These are phyloP conservation scores for Chaetodon auriga DNA, from an alignment of 2,113 vertebrate genomes.

Conservation along the genomic window DNA sequence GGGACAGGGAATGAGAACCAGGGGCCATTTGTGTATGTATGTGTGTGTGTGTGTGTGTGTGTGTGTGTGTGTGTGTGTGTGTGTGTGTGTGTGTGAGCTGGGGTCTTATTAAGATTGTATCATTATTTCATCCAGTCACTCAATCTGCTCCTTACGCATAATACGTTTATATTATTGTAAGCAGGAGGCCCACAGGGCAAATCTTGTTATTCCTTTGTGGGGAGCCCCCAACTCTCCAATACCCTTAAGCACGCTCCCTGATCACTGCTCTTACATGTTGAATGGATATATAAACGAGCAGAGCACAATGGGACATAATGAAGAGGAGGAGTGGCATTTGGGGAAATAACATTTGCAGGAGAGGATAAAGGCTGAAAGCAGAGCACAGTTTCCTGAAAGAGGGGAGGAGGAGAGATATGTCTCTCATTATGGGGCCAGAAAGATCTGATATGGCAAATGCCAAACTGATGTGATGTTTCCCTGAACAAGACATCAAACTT, in stretches of 20 bases:
- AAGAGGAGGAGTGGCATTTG: slow-evolving; percentile 65
- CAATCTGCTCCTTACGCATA: slow-evolving; percentile 67
- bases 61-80: slow-evolving; percentile 6
- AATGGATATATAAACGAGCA: slow-evolving; percentile 46
- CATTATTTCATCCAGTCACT: slow-evolving; percentile 69
- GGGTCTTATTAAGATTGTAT: slow-evolving; percentile 70
- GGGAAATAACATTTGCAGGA: slow-evolving; percentile 61
- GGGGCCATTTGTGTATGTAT: slow-evolving; percentile 36
- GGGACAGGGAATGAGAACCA: slow-evolving; percentile 52
- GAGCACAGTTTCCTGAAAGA: slow-evolving; percentile 34
- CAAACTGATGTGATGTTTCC: slow-evolving; percentile 23
- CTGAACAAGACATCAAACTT: slow-evolving; percentile 29
- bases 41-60: slow-evolving; percentile 22
- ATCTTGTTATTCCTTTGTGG: slow-evolving; percentile 61
- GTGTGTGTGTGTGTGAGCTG: not conserved
- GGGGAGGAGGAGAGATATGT: slow-evolving; percentile 38
- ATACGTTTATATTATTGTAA: slow-evolving; percentile 70
- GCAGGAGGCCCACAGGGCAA: slow-evolving; percentile 48
- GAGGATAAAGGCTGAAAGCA: slow-evolving; percentile 41
- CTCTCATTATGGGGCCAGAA: slow-evolving; percentile 35
- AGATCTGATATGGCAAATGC: slow-evolving; percentile 58
- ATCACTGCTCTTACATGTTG: slow-evolving; percentile 58
- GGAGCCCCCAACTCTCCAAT: slow-evolving; percentile 27
- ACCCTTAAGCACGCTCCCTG: slow-evolving; percentile 48
- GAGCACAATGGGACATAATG: slow-evolving; percentile 58